Conservation (phyloP, 2,888 invertebrate species). For the Sphaeridia pumilis region DNA sequence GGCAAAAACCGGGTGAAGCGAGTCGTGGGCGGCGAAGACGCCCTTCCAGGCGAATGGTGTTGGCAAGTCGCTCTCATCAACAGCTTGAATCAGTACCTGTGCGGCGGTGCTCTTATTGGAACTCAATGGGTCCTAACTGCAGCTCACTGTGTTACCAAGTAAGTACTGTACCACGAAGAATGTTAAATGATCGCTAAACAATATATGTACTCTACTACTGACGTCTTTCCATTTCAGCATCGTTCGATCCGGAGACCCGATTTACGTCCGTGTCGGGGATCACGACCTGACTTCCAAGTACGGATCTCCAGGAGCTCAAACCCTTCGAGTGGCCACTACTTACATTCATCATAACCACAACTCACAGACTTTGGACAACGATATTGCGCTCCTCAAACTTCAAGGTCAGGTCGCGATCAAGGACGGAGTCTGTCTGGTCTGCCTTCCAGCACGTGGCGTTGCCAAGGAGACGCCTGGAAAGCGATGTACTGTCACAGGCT, state of each 20-base stretch:
- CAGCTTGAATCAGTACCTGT: slow-evolving; percentile 82
- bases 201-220: no score
- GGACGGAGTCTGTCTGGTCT: slow-evolving; percentile 74
- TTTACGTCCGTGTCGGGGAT: slow-evolving; percentile 85
- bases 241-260: slow-evolving; percentile 81
- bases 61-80: slow-evolving; percentile 91
- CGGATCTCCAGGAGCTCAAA: slow-evolving; percentile 83
- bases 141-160: slow-evolving; percentile 90
- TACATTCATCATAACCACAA: slow-evolving; percentile 94
- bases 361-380: slow-evolving; percentile 85
- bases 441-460: slow-evolving; percentile 76
- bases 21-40: slow-evolving; percentile 84
- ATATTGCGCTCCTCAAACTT: slow-evolving; percentile 79
- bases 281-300: slow-evolving; percentile 81
- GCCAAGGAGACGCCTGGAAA: slow-evolving; percentile 73
- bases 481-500: slow-evolving; percentile 75
- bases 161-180: no score
- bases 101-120: slow-evolving; percentile 84
- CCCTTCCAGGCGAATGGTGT: slow-evolving; percentile 86
- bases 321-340: slow-evolving; percentile 77
- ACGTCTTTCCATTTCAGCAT: no score
- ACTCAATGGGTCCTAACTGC: slow-evolving; percentile 85
- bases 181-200: no score
- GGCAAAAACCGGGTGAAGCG: slow-evolving; percentile 40
- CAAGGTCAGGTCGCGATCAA: slow-evolving; percentile 78